These are phyloP conservation scores for Falco punctatus DNA, from an alignment of 2,113 vertebrate genomes.

Conservation along the genomic window DNA sequence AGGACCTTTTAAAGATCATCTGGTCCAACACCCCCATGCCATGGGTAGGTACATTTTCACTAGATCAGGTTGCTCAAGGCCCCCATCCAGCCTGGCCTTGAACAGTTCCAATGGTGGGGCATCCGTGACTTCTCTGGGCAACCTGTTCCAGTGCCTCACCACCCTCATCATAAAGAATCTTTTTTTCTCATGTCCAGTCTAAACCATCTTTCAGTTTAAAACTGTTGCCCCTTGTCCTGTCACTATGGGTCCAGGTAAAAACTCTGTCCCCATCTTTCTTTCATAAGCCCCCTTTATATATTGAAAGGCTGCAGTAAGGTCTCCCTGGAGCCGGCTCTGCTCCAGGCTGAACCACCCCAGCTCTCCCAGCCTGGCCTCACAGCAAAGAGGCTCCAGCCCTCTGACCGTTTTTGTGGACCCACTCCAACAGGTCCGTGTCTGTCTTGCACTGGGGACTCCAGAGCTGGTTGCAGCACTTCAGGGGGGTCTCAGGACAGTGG, in stretches of 20 bases:
- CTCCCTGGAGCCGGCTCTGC: background rate
- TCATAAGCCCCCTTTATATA: background rate
- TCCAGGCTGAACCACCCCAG: background rate
- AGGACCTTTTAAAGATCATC: background rate
- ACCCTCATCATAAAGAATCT: background rate
- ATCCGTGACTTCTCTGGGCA: background rate
- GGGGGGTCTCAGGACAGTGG: background rate
- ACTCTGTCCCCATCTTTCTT: background rate
- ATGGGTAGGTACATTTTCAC: background rate
- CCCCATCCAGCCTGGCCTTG: background rate
- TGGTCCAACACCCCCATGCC: background rate
- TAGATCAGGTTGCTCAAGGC: background rate
- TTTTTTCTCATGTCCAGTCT: background rate
- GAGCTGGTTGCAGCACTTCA: fast-evolving
- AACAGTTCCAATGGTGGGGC: background rate
- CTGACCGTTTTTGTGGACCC: fast-evolving
- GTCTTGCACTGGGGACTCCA: background rate
- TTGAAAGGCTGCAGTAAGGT: background rate
- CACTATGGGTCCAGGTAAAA: background rate
- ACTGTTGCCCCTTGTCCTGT: background rate
- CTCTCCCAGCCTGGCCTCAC: background rate
- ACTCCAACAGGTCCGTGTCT: too few relatives aligned
- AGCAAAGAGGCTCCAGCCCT: background rate
- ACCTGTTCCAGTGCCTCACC: background rate
- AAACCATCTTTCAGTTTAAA: background rate